Evolutionary conservation across 1,140 invertebrate species (phyloP).

Genomic region (Saccostrea echinata): DNA sequence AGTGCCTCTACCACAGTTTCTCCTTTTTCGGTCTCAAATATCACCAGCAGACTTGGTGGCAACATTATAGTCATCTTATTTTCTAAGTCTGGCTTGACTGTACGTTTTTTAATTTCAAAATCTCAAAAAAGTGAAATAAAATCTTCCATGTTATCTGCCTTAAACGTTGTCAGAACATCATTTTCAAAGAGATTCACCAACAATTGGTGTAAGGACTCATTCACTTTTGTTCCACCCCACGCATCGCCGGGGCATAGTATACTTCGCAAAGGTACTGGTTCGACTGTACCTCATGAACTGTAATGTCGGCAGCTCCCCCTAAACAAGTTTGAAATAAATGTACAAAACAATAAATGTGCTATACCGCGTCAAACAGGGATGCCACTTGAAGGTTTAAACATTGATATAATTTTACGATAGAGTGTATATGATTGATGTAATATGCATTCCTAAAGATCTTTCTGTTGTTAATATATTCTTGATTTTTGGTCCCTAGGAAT

Average conservation of each 20-base stretch:
- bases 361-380: no score
- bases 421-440: no score
- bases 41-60: constrained; percentile 41
- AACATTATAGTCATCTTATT: constrained; percentile 42
- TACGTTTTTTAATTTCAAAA: constrained; percentile 61
- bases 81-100: constrained; percentile 39
- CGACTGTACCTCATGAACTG: no score
- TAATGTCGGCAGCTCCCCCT: constrained; percentile 65
- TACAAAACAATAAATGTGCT: no score
- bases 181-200: constrained; percentile 54
- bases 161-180: constrained; percentile 39
- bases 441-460: no score
- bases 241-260: constrained; percentile 58
- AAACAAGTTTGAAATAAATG: no score
- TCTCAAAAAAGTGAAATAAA: constrained; percentile 49
- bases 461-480: no score
- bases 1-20: constrained; percentile 35
- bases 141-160: constrained; percentile 31
- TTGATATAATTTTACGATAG: no score
- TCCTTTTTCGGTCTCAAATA: background rate
- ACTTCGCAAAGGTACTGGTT: no score
- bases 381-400: no score
- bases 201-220: constrained; percentile 56
- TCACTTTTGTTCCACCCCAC: constrained; percentile 64
- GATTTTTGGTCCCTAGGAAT: no score